Base-by-base conservation (phyloP, 2,113 vertebrate species). In the Okapia johnstoni region DNA sequence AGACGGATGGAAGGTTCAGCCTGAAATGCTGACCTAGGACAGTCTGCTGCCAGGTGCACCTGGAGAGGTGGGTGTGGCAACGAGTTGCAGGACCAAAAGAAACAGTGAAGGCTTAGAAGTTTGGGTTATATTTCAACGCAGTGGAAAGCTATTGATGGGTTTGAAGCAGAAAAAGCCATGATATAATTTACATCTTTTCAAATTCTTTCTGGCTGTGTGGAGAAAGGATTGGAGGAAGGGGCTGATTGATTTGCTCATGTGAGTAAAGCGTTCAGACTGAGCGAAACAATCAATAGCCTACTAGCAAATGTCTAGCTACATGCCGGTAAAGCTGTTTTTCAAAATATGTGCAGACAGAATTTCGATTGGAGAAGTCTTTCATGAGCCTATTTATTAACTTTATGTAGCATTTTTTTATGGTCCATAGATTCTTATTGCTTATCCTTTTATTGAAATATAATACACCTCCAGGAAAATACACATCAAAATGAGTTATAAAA, bases 201-300 rank as follows among this genome's bases (percentile, higher is more conserved):
- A 94, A 91, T 81, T 48, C 73, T 70, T 63, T 90, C 33, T 77
- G 90, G 55, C 57, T 79, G 2, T 66, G 6, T 55, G 70, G 40
- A 83, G 13, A 86, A 89, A 26, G 33, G 61, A 57, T 52, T 70
- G 33, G 30, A 25, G 43, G 33, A 61, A 73, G 66, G 23, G 10
- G 14, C 26, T 17, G 26, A 55, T 40, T 80, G 21, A 61, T 84
- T 87, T 88, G 33, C 85, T 84, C 73, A 76, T 87, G 50, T 87
- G 54, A 70, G 13, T 76, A 52, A 90, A 96, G 17, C 36, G 57
- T 61, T 92, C 33, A 85, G n/a, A 52, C 43, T n/a, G n/a, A 97
- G 73, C 85, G 43, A 63, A 85, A 23, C 0, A 0, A 61, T 90
- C 90, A 43, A 17, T 43, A 87, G 61, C 25, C 15, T 77, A 40